Evolutionary conservation across 2,888 invertebrate species (phyloP), one percentile per base, ranked within the genome.

Genomic region (Oxyscelio sp.): DNA sequence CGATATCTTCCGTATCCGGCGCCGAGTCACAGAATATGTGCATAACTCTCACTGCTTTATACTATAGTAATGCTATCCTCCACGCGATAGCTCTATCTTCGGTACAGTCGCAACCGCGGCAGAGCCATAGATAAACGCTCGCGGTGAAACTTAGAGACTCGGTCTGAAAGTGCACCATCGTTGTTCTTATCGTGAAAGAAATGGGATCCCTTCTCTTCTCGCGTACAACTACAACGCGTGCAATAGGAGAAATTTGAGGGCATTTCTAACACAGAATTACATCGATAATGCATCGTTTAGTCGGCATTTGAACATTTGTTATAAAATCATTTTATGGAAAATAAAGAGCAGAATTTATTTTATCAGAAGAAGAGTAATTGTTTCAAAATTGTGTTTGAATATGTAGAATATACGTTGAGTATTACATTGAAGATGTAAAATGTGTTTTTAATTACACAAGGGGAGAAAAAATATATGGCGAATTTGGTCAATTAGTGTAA

Each of bases 71-170:
- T 40, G 45, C 19, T 59, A 22, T 56, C 45, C 63, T 43, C 17
- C 34, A 27, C 48, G 73, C 81, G 59, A 40, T 68, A 24, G 73
- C 68, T 81, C 50, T 70, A 63, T 82, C 63, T 82, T 63, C 63
- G 68, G 66, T 59, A 61, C 80, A 38, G 68, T 81, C 74, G 68
- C 59, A 52, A 24, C 43, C 66, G 59, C 73, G 24, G 50, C 66
- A 61, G 74, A 59, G 17, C 48, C 54, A 71, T 59, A 73, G 73
- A 83, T 83, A 73, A 77, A 58, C 52, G 75, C 50, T 65, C 59
- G 34, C 77, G 77, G 83, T 73, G 83, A 83, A 83, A 83, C 83
- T 83, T 73, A 73, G 68, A 71, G 77, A 31, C 75, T 65, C 77
- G 77, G 56, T 45, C 61, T 74, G 80, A 82, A 82, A 82, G 77